Conservation (phyloP, 2,797 vertebrate genomes). For the Sebastes oblongus region DNA sequence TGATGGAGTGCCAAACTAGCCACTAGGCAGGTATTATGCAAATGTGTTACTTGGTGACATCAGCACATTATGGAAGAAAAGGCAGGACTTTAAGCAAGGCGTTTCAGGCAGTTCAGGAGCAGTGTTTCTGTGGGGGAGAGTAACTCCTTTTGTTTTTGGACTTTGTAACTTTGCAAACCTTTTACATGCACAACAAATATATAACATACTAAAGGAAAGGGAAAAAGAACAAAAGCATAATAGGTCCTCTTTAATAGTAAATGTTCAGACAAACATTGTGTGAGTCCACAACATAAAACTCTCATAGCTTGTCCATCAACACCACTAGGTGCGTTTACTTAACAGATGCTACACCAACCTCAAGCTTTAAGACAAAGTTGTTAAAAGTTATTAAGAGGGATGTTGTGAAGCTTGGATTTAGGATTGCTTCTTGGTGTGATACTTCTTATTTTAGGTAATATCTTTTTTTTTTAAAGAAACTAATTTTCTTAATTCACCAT, state of each 20-base stretch:
- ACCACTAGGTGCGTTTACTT: not conserved
- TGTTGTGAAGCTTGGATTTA: not conserved
- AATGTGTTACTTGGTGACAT: too few species aligned
- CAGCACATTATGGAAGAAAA: too few species aligned
- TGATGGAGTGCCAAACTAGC: fast-evolving
- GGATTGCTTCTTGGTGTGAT: not conserved
- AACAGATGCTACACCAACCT: not conserved
- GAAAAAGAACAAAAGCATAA: too few species aligned
- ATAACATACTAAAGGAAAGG: too few species aligned
- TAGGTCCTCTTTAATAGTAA: not conserved
- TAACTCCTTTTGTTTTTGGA: too few species aligned
- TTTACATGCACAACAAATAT: not conserved
- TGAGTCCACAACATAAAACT: not conserved
- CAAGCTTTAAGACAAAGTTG: not conserved
- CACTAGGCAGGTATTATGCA: too few species aligned
- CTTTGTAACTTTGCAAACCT: too few species aligned
- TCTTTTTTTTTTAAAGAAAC: not conserved
- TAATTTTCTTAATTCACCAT: not conserved
- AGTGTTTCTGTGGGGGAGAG: too few species aligned
- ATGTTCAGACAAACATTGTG: slow-evolving; percentile 1
- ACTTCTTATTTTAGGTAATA: too few species aligned
- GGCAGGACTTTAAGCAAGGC: too few species aligned
- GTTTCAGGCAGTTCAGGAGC: too few species aligned
- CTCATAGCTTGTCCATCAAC: not conserved
- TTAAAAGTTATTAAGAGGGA: not conserved